These are phyloP conservation scores for Melinaea marsaeus DNA, from an alignment of 2,888 invertebrate genomes.

Conservation along the genomic window DNA sequence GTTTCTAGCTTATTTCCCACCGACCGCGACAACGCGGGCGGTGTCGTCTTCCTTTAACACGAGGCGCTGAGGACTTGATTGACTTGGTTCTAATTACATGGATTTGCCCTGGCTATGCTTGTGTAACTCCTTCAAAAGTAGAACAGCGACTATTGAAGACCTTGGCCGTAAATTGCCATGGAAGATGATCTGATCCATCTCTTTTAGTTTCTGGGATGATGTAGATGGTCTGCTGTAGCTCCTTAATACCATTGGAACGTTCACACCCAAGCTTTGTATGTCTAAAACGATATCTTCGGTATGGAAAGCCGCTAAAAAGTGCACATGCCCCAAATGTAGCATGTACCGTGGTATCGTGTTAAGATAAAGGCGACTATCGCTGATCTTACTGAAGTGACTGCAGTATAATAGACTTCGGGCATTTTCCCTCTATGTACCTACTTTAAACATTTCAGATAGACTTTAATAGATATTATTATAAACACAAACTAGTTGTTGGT, in stretches of 20 bases:
- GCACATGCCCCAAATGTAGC: neutral
- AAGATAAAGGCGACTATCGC: neutral
- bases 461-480: too few species aligned
- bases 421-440: too few species aligned
- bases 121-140: too few species aligned
- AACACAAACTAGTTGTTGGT: too few species aligned
- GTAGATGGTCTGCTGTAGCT: neutral
- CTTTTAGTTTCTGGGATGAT: neutral
- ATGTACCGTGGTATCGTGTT: neutral
- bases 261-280: neutral
- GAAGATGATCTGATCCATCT: neutral
- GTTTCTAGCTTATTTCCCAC: too few species aligned
- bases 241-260: neutral
- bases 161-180: neutral
- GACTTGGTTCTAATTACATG: too few species aligned
- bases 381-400: neutral
- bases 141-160: slow-evolving; percentile 1
- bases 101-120: too few species aligned
- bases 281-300: neutral
- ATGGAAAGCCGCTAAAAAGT: neutral
- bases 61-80: too few species aligned
- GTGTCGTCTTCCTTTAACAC: too few species aligned
- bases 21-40: too few species aligned
- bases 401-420: too few species aligned
- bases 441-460: too few species aligned